Conservation (phyloP, 2,888 invertebrate species). For the Corbicula japonica region DNA sequence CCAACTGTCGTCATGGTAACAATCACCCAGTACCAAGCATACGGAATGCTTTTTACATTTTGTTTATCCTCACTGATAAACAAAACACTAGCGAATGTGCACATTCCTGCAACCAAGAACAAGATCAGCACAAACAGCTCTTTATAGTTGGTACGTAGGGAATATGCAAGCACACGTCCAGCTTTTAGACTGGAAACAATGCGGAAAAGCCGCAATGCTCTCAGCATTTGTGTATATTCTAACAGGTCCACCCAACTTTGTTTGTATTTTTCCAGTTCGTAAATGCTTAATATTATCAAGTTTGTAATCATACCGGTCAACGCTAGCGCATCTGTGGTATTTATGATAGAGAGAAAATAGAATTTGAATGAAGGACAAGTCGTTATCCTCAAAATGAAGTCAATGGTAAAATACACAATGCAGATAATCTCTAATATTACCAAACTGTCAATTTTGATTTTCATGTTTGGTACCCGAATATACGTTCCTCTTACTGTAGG, state of each 20-base stretch:
- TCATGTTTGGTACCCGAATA: constrained; percentile 46
- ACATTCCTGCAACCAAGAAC: constrained; percentile 50
- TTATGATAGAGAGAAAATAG: constrained; percentile 52
- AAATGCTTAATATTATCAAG: constrained; percentile 26
- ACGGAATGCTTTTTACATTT: constrained; percentile 41
- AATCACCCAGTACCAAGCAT: constrained; percentile 59
- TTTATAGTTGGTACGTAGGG: constrained; percentile 44
- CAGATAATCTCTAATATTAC: constrained; percentile 41
- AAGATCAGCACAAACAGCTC: constrained; percentile 48
- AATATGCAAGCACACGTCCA: constrained; percentile 49
- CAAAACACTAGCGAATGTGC: constrained; percentile 57
- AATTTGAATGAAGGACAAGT: constrained; percentile 43
- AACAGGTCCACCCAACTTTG: constrained; percentile 42
- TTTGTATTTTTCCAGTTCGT: constrained; percentile 40
- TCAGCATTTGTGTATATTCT: constrained; percentile 54
- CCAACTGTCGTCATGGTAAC: constrained; percentile 64
- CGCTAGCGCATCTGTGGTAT: constrained; percentile 50
- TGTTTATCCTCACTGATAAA: constrained; percentile 46
- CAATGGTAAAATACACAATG: constrained; percentile 44
- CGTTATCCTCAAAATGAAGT: constrained; percentile 33
- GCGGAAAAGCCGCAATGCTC: constrained; percentile 53
- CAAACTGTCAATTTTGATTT: constrained; percentile 28
- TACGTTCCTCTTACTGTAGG: neutral
- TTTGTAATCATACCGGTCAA: constrained; percentile 41
- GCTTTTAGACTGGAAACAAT: constrained; percentile 54